phyloP scores from a whole-genome alignment of 2,888 invertebrate species.

The Oasisia sp. region DNA sequence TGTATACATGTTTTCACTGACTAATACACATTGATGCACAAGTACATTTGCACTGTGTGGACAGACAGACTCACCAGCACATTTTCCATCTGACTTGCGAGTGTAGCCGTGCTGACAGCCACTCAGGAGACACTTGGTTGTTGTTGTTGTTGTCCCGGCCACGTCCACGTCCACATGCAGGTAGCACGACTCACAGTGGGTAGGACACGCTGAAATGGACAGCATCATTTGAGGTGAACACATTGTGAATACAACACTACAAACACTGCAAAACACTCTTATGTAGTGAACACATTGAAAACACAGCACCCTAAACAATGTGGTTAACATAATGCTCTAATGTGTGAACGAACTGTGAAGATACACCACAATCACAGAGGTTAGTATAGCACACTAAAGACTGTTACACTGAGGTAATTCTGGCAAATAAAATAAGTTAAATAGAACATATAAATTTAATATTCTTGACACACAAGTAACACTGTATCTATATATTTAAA shows the following conservation, averaged over 20 bases:
- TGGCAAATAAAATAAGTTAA: no score
- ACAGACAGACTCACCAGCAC: conserved; percentile 19
- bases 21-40: neutral
- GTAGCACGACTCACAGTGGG: conserved; percentile 33
- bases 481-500: no score
- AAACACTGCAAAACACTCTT: neutral
- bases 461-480: no score
- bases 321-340: no score
- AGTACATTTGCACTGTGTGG: neutral
- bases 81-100: neutral
- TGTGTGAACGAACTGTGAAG: no score
- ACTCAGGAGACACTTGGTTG: conserved; percentile 30
- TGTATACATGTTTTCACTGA: neutral
- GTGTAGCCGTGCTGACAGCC: conserved; percentile 32
- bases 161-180: conserved; percentile 19
- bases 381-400: no score
- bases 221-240: neutral
- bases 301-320: no score
- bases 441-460: no score
- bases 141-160: no score
- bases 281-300: no score
- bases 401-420: no score
- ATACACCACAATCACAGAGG: no score
- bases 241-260: neutral
- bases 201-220: conserved; percentile 31